These are phyloP conservation scores for Rhimphoctona megacephalus DNA, from an alignment of 2,888 invertebrate genomes.

Conservation along the genomic window DNA sequence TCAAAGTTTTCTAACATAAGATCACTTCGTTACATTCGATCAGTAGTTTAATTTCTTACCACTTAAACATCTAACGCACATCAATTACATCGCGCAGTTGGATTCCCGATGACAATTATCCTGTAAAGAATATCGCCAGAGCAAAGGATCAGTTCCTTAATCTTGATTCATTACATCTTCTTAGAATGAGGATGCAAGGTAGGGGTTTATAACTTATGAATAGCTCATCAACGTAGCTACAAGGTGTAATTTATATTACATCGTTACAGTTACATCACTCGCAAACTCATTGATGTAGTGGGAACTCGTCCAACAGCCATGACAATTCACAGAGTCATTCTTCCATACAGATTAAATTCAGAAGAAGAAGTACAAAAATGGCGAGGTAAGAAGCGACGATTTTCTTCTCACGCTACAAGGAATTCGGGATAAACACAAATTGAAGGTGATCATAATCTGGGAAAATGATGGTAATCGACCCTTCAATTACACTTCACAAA, in stretches of 20 bases:
- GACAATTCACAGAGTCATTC: background rate
- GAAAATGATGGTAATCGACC: background rate
- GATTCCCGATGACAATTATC: background rate
- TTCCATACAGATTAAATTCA: background rate
- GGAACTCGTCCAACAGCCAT: background rate
- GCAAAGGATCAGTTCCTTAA: background rate
- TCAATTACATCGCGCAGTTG: constrained; percentile 6
- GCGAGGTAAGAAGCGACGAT: background rate
- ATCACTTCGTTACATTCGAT: background rate
- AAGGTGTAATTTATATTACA: constrained; percentile 10
- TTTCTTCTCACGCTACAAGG: background rate
- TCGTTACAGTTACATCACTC: background rate
- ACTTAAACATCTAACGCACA: background rate
- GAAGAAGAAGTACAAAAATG: background rate
- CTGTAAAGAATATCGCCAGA: background rate
- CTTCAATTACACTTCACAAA: too few species aligned
- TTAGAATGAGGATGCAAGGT: constrained; percentile 14
- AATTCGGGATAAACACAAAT: background rate
- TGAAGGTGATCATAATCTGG: background rate
- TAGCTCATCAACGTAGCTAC: constrained; percentile 26
- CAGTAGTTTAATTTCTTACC: background rate
- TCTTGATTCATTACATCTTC: constrained; percentile 13
- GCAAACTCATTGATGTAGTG: background rate
- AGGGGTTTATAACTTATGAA: constrained; percentile 13
- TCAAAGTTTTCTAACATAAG: background rate